Evolutionary conservation across 2,797 vertebrate genomes (phyloP), one percentile per base, ranked within the genome.

Genomic region (Schizothorax lantsangensis): DNA sequence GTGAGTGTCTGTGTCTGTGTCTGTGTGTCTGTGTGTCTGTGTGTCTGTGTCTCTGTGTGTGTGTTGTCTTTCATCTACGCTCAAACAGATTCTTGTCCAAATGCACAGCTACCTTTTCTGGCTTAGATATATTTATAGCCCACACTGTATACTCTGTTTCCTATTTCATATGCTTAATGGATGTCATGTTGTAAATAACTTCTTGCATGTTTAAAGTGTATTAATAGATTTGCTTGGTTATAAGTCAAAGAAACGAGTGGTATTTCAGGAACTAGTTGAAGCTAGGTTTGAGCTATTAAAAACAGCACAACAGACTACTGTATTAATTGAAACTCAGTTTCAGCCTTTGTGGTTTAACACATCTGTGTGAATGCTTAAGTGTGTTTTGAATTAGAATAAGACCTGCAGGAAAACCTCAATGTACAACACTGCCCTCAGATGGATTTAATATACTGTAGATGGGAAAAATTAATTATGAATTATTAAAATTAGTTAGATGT

Each of bases 381-480:
- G 30, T 43, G 40, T 43, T 9, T 43, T 43, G 40, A 43, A 43
- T 10, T 43, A 43, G 40, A 43, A 43, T 43, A 59, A 75, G 62
- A 47, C 30, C 33, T 57, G 49, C 45, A 68, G 30, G 23, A 14
- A 52, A 43, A 77, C 21, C 6, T 64, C 33, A 45, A 21, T n/a
- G 68, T 23, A 62, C 83, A 81, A 85, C 71, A 43, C 82, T 89
- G 83, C 80, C 79, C 69, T 85, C 81, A 54, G 38, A 47, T 88
- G 81, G 69, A 71, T n/a, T 30, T 71, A 79, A 69, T 59, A 78
- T 6, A 66, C 5, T 17, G 26, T 17, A 54, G 5, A 80, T 17
- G 10, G 14, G 11, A 62, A 62, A 62, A 62, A 5, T 26, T 0
- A 57, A 23, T 23, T 23, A 12, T 62, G n/a, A 4, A 62, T 21